Percentiles rank a stretch among this genome's conserved stretches.
Evolutionary conservation across 2,888 invertebrate species (phyloP).

Genomic region (Metacarcinus magister): DNA sequence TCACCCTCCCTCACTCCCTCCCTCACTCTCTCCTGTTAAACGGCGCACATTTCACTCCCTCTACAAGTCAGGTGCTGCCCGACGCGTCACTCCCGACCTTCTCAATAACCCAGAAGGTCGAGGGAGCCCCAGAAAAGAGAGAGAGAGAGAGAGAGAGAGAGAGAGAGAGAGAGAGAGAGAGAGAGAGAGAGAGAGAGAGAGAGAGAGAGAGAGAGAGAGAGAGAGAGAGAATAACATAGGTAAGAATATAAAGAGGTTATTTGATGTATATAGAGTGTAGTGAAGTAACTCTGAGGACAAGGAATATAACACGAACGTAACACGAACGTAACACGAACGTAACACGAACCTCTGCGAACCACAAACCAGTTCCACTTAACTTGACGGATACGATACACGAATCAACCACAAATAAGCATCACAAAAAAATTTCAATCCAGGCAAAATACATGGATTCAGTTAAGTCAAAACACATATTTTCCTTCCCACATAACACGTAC

Average conservation of each 20-base stretch:
- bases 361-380: neutral
- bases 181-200: conserved; percentile 51
- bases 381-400: neutral
- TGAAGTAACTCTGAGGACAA: neutral
- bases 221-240: conserved; percentile 6
- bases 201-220: conserved; percentile 48
- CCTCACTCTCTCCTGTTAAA: neutral
- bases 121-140: neutral
- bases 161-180: conserved; percentile 53
- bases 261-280: neutral
- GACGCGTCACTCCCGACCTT: conserved; percentile 35
- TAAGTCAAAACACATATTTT: neutral
- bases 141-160: conserved; percentile 53
- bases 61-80: conserved; percentile 37
- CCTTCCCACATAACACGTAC: neutral
- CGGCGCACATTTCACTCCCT: neutral
- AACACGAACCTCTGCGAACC: neutral
- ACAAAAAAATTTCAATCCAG: neutral
- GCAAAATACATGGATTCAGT: neutral
- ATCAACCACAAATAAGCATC: neutral
- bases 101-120: neutral
- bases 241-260: neutral
- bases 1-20: neutral
- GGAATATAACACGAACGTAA: neutral
- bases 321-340: neutral